Evolutionary conservation across 2,797 vertebrate species (phyloP).

Genomic region (Phalloptychus januarius): DNA sequence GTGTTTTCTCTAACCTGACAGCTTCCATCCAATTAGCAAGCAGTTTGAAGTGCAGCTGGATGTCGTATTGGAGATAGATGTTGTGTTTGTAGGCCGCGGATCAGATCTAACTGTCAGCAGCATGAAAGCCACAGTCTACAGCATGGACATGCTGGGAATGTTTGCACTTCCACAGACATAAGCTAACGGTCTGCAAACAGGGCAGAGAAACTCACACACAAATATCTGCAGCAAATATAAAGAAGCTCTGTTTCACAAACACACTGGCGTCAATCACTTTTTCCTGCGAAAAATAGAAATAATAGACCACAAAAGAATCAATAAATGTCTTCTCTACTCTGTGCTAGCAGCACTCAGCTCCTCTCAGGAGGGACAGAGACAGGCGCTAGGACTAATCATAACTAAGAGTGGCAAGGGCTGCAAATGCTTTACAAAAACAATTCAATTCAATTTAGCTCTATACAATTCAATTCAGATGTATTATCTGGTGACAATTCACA

Average conservation of each 20-base stretch:
- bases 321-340: constrained; percentile 70
- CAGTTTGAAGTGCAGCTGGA: constrained; percentile 38
- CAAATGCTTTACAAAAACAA: constrained; percentile 58
- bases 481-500: background rate
- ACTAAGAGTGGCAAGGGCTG: constrained; percentile 39
- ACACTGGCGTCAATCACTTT: constrained; percentile 37
- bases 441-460: background rate
- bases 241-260: constrained; percentile 11
- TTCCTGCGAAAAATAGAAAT: constrained; percentile 73
- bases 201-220: constrained; percentile 30
- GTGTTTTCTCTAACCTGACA: constrained; percentile 54
- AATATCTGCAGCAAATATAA: constrained; percentile 37
- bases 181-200: constrained; percentile 47
- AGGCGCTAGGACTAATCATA: constrained; percentile 66
- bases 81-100: constrained; percentile 42
- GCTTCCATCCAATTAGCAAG: constrained; percentile 67
- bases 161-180: constrained; percentile 43
- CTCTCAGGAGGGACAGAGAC: constrained; percentile 53
- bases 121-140: constrained; percentile 32
- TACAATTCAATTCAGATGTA: background rate
- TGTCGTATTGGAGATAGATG: constrained; percentile 2
- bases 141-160: constrained; percentile 3
- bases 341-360: constrained; percentile 65
- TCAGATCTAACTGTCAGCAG: constrained; percentile 43
- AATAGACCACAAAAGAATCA: constrained; percentile 76